A percentile compares a stretch with the other conserved stretches of the same genome.
These are phyloP conservation scores for Porphyrio hochstetteri DNA, from an alignment of 2,113 vertebrate genomes.

Conservation along the genomic window DNA sequence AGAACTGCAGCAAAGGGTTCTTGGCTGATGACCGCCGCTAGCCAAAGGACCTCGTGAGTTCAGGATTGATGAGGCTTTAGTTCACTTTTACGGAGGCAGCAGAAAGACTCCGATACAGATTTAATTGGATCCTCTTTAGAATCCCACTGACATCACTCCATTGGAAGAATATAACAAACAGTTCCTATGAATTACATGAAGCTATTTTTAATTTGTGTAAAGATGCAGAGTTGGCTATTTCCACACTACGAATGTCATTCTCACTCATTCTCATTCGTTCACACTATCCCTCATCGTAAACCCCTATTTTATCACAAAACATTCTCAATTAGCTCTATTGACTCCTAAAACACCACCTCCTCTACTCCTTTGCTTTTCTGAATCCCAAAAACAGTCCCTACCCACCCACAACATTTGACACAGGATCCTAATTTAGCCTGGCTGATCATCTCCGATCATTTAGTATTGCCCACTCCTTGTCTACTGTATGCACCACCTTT, in stretches of 20 bases:
- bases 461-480: not conserved
- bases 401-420: not conserved
- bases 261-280: not conserved
- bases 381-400: not conserved
- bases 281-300: not conserved
- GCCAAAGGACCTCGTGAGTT: not conserved
- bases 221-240: not conserved
- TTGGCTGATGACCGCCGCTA: not conserved
- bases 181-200: not conserved
- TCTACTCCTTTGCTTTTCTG: not conserved
- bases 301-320: not conserved
- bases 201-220: conserved; percentile 10
- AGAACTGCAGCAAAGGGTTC: not conserved
- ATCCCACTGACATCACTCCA: not conserved
- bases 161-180: not conserved
- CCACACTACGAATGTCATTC: not conserved
- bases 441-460: not conserved
- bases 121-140: not conserved
- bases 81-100: not conserved
- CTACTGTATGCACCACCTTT: no score
- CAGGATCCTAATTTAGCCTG: not conserved
- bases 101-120: not conserved
- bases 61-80: not conserved
- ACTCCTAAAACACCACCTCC: not conserved
- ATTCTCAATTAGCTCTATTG: not conserved